Percentiles rank a stretch among this genome's conserved stretches.
These are phyloP conservation scores for Pungitius pungitius DNA, from an alignment of 2,113 vertebrate genomes.

Conservation along the genomic window DNA sequence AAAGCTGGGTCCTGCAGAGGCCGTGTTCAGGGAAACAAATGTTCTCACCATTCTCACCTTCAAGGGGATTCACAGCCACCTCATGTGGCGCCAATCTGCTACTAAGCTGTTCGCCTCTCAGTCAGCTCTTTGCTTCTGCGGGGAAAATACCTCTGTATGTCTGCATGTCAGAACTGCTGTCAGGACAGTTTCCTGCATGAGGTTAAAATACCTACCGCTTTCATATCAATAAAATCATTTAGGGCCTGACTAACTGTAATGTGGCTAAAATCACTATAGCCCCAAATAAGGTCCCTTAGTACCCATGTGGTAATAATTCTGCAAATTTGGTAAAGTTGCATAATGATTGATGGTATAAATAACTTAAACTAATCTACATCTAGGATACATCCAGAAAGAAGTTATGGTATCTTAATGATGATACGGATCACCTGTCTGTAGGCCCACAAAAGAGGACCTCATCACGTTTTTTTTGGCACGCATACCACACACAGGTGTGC, in stretches of 20 bases:
- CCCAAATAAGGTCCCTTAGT: background rate
- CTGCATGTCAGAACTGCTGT: background rate
- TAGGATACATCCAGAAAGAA: background rate
- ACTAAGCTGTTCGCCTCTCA: background rate
- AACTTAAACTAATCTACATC: too few relatives aligned
- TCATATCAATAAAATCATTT: background rate
- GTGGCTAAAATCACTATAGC: background rate
- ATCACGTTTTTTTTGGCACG: background rate
- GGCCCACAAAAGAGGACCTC: conserved; percentile 3
- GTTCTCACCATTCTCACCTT: background rate
- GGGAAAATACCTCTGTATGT: conserved; percentile 25
- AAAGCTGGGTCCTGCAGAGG: background rate
- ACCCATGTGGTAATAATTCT: background rate
- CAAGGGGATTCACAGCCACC: conserved; percentile 58
- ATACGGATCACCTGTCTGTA: background rate
- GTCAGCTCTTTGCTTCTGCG: background rate
- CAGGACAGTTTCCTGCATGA: conserved; percentile 17
- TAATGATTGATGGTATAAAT: background rate
- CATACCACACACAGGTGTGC: conserved; percentile 14
- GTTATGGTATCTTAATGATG: background rate
- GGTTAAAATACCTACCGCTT: background rate
- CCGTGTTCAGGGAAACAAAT: background rate
- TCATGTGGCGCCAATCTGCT: conserved; percentile 4
- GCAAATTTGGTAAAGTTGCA: background rate
- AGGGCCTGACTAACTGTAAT: background rate